Conservation (phyloP, 2,113 vertebrate species). For the Theristicus caerulescens region DNA sequence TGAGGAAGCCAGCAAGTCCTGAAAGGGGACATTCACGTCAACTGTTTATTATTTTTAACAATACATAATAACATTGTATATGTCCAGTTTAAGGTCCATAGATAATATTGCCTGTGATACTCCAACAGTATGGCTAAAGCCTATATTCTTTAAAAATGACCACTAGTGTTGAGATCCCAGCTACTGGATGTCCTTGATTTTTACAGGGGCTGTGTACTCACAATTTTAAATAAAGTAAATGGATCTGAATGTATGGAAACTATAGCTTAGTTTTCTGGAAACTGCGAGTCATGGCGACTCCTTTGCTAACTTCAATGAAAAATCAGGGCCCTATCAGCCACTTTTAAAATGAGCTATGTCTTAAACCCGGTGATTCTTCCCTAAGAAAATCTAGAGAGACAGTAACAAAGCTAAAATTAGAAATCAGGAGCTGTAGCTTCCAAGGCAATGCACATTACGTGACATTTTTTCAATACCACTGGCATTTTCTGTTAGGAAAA, state of each 20-base stretch:
- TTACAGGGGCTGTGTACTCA: not conserved
- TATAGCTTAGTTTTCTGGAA: not conserved
- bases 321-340: not conserved
- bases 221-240: not conserved
- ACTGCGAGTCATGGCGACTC: not conserved
- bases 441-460: constrained; percentile 11
- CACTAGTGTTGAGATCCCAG: not conserved
- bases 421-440: constrained; percentile 39
- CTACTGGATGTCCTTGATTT: not conserved
- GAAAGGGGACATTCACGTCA: not conserved
- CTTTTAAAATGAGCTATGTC: not conserved
- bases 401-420: constrained; percentile 59
- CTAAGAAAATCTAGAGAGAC: constrained; percentile 30
- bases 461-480: constrained; percentile 51
- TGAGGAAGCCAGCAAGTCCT: not conserved
- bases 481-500: constrained; percentile 20
- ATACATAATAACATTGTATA: not conserved
- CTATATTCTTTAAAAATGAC: not conserved
- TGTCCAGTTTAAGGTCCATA: not conserved
- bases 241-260: not conserved
- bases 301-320: not conserved
- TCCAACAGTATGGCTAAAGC: not conserved
- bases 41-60: not conserved
- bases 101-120: not conserved
- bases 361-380: not conserved